Evolutionary conservation across 2,888 invertebrate genomes (phyloP).

Genomic region (Noctua pronuba): DNA sequence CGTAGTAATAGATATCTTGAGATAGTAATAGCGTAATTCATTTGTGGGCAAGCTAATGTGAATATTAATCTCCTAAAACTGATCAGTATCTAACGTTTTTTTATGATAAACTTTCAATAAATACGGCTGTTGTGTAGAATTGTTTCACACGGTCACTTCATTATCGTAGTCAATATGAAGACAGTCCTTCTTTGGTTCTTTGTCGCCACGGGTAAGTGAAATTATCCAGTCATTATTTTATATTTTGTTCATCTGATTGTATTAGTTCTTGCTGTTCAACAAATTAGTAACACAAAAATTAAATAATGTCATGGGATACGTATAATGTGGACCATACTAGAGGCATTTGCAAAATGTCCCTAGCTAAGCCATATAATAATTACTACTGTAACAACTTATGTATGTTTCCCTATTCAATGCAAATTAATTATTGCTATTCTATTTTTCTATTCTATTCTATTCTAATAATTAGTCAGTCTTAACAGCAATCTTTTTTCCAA

Average conservation of each 20-base stretch:
- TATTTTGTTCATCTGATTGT: not conserved
- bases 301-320: not conserved
- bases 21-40: not conserved
- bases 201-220: conserved; percentile 44
- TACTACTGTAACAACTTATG: too few relatives aligned
- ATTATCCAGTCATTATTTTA: not conserved
- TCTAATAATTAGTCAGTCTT: too few relatives aligned
- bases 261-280: not conserved
- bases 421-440: too few relatives aligned
- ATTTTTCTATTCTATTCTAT: too few relatives aligned
- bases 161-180: conserved; percentile 38
- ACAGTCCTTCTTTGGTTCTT: conserved; percentile 26
- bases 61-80: conserved; percentile 12
- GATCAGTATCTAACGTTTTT: conserved; percentile 22
- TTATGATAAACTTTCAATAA: conserved; percentile 51
- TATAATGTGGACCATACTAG: not conserved
- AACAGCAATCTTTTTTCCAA: not conserved
- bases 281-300: too few relatives aligned
- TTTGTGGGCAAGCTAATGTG: not conserved
- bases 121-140: conserved; percentile 21
- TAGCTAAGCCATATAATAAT: not conserved
- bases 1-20: not conserved
- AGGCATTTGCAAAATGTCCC: not conserved
- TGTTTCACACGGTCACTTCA: conserved; percentile 2
- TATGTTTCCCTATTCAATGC: too few relatives aligned